Base-by-base conservation (phyloP, 1,140 invertebrate genomes). In the Pseudomyrmex concolor region DNA sequence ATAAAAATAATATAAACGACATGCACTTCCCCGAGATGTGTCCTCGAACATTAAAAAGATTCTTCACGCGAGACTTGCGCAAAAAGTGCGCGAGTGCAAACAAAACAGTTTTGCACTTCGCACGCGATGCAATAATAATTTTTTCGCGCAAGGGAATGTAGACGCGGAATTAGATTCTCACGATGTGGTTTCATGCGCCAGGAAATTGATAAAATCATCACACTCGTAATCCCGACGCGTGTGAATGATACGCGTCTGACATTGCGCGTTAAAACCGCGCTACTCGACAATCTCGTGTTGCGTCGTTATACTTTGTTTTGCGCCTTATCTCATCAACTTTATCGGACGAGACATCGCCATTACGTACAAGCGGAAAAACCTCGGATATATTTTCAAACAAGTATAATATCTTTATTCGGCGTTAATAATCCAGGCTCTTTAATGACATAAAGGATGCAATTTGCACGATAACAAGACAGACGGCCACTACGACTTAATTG, bases 151-250 rank as follows among this genome's bases (percentile, higher is more conserved):
- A 78, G 80, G 43, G 63, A 80, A 66, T 17, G 81, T 13, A 43
- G 59, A 19, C 17, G 50, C 50, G 45, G 63, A 80, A 72, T 64
- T 59, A 60, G 66, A 63, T 80, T 85, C 83, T 67, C 84, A 85
- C 68, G 84, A 64, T n/a, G 25, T 10, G 60, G 17, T 54, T 22
- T 66, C 67, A 80, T 76, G 34, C 25, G 34, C 48, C 51, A 78
- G 67, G 83, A 87, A 87, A 84, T 72, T 64, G 83, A 87, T 84
- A 87, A 34, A 73, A 73, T 86, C 82, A 51, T 17, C n/a, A 54
- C 17, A 68, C 22, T 73, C 22, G 54, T 74, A 66, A 87, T 87
- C 59, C 59, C 17, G 60, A 70, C 25, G 51, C 12, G 19, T 59
- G 43, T 66, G 22, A 51, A 10, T 9, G 62, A 78, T 70, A 68